A percentile compares a stretch with the other conserved stretches of the same genome.
These are phyloP conservation scores for Thyatira batis DNA, from an alignment of 2,888 invertebrate species.

Conservation along the genomic window DNA sequence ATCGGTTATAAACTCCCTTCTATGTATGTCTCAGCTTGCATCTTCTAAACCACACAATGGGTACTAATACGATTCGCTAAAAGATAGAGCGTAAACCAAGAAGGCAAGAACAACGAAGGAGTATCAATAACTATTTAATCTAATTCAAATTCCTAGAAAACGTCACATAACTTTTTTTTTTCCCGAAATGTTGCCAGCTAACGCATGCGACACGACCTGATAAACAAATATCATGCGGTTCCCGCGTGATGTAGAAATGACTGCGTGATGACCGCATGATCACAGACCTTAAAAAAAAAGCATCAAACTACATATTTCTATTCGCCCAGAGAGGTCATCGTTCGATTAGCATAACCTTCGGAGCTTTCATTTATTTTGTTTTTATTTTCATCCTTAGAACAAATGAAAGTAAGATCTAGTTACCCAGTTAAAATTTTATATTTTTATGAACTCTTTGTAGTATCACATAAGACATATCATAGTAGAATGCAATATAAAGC, in stretches of 20 bases:
- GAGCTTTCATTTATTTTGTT: background rate
- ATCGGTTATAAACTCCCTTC: too few relatives aligned
- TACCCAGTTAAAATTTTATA: background rate
- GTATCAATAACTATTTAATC: too few relatives aligned
- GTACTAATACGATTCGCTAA: too few relatives aligned
- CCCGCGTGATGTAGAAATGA: background rate
- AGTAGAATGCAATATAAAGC: too few relatives aligned
- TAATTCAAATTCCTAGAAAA: too few relatives aligned
- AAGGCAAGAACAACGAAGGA: too few relatives aligned
- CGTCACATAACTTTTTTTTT: too few relatives aligned
- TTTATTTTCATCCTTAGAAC: background rate
- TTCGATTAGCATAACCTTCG: background rate
- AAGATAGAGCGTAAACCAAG: too few relatives aligned
- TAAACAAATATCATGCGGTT: background rate
- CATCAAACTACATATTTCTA: background rate
- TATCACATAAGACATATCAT: too few relatives aligned
- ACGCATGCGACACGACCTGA: background rate
- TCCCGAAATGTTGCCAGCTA: background rate
- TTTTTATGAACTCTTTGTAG: background rate
- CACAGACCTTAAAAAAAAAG: background rate
- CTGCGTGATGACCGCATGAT: background rate
- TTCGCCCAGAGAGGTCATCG: background rate
- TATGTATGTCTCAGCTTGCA: too few relatives aligned
- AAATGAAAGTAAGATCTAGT: background rate
- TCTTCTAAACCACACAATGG: too few relatives aligned